These are phyloP conservation scores for Chloroceryle amazona DNA, from an alignment of 2,797 vertebrate genomes.

Conservation along the genomic window DNA sequence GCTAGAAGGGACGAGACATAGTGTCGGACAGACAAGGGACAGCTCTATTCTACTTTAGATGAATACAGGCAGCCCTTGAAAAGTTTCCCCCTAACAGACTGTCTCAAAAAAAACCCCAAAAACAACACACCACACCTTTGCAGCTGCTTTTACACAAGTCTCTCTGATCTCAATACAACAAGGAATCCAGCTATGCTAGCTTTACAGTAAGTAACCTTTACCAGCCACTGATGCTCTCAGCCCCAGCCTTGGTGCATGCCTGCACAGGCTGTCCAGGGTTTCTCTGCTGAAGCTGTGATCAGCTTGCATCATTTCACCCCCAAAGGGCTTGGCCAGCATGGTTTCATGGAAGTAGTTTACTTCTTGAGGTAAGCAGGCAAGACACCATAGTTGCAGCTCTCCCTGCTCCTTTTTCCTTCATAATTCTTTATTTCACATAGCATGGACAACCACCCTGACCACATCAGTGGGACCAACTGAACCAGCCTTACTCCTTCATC, in stretches of 20 bases:
- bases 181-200: neutral
- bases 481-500: neutral
- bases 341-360: neutral
- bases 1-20: neutral
- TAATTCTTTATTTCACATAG: neutral
- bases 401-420: neutral
- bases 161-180: neutral
- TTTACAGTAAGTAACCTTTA: neutral
- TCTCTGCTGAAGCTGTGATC: neutral
- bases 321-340: neutral
- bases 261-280: neutral
- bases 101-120: neutral
- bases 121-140: neutral
- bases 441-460: neutral
- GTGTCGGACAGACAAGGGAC: neutral
- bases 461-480: neutral
- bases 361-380: neutral
- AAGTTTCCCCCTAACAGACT: accelerated
- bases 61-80: neutral
- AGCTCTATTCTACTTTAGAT: neutral
- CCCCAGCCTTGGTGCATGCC: neutral
- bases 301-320: neutral
- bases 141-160: neutral
- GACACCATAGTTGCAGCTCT: neutral
- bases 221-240: neutral